These are phyloP conservation scores for Entomobrya multifasciata DNA, from an alignment of 2,888 invertebrate species.

Conservation along the genomic window DNA sequence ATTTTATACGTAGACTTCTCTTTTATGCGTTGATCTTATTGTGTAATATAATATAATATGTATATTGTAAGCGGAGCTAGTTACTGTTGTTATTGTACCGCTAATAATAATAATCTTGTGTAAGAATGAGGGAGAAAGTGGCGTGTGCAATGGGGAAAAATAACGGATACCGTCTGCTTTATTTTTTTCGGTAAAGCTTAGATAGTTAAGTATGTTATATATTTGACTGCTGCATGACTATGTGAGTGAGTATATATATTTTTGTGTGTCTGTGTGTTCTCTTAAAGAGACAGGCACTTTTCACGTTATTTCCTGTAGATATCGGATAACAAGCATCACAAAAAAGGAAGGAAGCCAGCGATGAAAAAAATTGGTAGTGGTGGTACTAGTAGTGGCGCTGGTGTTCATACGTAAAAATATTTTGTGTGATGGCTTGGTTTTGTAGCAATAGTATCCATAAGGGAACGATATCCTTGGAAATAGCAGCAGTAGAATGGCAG, in stretches of 20 bases:
- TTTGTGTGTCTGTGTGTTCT: neutral
- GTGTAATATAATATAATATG: no score
- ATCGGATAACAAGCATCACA: conserved; percentile 45
- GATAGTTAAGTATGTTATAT: no score
- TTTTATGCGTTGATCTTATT: no score
- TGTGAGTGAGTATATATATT: neutral
- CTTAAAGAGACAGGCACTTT: conserved; percentile 28
- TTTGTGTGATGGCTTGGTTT: neutral
- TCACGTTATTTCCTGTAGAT: conserved; percentile 45
- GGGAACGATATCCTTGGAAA: conserved; percentile 60
- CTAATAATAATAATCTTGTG: conserved; percentile 3
- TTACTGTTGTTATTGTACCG: neutral
- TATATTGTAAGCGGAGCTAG: no score
- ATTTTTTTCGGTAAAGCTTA: no score
- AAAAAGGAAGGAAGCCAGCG: neutral
- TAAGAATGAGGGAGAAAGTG: neutral
- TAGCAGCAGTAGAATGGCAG: neutral
- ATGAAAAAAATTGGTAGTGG: neutral
- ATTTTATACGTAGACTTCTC: no score
- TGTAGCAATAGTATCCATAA: conserved; percentile 34
- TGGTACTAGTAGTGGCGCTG: neutral
- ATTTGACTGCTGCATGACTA: neutral
- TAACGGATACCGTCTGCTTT: conserved; percentile 14
- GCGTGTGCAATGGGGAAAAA: conserved; percentile 36
- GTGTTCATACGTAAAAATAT: neutral